phyloP scores from a whole-genome alignment of 2,797 vertebrate genomes.

The Basileuterus tristriatus region DNA sequence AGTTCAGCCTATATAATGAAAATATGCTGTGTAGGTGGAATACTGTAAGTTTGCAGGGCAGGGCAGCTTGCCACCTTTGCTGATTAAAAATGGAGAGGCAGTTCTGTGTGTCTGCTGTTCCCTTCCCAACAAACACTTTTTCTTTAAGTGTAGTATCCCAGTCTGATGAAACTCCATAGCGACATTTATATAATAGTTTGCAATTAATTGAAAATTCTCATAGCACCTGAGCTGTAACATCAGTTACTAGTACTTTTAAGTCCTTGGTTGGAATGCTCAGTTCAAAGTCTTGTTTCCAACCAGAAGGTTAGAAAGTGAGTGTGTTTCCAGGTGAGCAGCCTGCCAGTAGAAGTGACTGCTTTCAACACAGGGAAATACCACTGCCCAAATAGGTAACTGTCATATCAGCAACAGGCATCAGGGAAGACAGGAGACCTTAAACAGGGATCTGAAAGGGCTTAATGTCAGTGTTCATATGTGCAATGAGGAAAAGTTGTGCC shows the following conservation, averaged over 20 bases:
- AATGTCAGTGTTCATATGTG: neutral
- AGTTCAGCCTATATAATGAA: neutral
- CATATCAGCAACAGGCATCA: neutral
- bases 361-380: neutral
- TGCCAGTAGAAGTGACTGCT: neutral
- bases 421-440: neutral
- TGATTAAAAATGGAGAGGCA: neutral
- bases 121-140: neutral
- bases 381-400: neutral
- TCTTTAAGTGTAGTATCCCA: neutral
- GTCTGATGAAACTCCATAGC: neutral
- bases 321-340: neutral
- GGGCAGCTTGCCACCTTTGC: neutral
- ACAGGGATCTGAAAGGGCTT: neutral
- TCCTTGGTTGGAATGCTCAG: neutral
- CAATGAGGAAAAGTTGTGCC: neutral
- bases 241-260: neutral
- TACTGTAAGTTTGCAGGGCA: neutral
- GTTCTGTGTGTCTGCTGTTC: neutral
- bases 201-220: neutral
- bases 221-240: neutral
- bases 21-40: neutral
- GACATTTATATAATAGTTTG: neutral
- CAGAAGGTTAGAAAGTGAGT: neutral
- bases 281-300: neutral